These are phyloP conservation scores for Papilio aristodemus DNA, from an alignment of 1,140 invertebrate species.

Conservation along the genomic window DNA sequence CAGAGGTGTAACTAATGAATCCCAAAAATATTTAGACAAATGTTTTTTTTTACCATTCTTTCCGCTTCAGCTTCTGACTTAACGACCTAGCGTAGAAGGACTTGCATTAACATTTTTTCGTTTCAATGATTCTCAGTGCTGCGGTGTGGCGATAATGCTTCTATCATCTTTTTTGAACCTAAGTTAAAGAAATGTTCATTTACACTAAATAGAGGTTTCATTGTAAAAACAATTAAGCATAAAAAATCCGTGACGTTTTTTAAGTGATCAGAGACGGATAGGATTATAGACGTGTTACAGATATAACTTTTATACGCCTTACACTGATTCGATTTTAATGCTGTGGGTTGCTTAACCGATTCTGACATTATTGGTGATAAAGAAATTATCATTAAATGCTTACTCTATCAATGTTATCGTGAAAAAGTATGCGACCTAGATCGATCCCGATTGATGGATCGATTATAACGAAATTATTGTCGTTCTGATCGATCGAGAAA, in stretches of 20 bases:
- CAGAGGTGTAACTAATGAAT: too few species aligned
- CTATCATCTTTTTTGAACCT: slow-evolving; percentile 18
- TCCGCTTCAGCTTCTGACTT: slow-evolving; percentile 17
- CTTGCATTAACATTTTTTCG: slow-evolving; percentile 32
- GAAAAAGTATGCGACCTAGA: not conserved
- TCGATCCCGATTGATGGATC: slow-evolving; percentile 5
- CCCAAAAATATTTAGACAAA: too few species aligned
- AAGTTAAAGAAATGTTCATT: slow-evolving; percentile 4
- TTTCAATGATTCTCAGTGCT: slow-evolving; percentile 25
- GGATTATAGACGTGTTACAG: not conserved
- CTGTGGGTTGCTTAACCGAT: not conserved
- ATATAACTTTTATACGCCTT: not conserved
- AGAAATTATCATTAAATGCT: slow-evolving; percentile 1
- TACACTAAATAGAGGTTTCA: slow-evolving; percentile 13
- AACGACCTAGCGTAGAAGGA: slow-evolving; percentile 14
- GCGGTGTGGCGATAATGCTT: slow-evolving; percentile 12
- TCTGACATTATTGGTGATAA: not conserved
- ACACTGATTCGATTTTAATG: not conserved
- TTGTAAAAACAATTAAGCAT: slow-evolving; percentile 12
- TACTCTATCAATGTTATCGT: slow-evolving; percentile 14
- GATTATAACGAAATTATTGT: slow-evolving; percentile 1
- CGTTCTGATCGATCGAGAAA: slow-evolving; percentile 6
- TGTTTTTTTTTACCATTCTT: not conserved
- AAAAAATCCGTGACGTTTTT: slow-evolving; percentile 18
- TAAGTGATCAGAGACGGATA: not conserved